Evolutionary conservation across 1,140 invertebrate species (phyloP).

Genomic region (Hestina assimilis): DNA sequence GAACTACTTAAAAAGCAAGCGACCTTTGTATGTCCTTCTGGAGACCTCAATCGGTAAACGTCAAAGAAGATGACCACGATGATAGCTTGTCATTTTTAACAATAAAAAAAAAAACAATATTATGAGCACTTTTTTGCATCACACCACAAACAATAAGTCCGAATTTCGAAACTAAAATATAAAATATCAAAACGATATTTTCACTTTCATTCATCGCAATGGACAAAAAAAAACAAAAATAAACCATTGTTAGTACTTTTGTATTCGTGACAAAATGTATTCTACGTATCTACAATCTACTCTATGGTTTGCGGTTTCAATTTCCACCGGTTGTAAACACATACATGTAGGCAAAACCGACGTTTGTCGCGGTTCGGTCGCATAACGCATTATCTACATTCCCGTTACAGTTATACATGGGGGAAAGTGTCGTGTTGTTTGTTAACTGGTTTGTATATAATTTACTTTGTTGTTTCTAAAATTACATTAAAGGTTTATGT

Average conservation of each 20-base stretch:
- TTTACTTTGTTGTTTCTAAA: conserved; percentile 1
- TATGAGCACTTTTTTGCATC: too few species aligned
- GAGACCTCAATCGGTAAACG: too few species aligned
- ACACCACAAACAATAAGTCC: too few species aligned
- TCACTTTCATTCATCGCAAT: too few species aligned
- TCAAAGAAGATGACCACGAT: too few species aligned
- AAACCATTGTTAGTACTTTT: neutral
- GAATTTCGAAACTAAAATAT: too few species aligned
- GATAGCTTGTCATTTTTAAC: too few species aligned
- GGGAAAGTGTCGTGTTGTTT: conserved; percentile 11
- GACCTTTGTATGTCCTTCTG: too few species aligned
- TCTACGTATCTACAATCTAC: conserved; percentile 9
- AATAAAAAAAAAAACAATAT: too few species aligned
- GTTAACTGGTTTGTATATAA: conserved; percentile 2
- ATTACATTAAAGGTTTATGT: neutral
- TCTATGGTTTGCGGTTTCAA: conserved; percentile 13
- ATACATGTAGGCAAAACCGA: conserved; percentile 14
- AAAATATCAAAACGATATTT: too few species aligned
- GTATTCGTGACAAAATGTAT: conserved; percentile 2
- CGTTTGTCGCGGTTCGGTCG: conserved; percentile 14
- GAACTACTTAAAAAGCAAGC: too few species aligned
- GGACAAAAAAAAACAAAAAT: too few species aligned
- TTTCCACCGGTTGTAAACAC: conserved; percentile 11
- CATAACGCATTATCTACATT: conserved; percentile 21
- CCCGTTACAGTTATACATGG: conserved; percentile 4